phyloP scores from a whole-genome alignment of 2,113 vertebrate genomes.

The Donacobius atricapilla region DNA sequence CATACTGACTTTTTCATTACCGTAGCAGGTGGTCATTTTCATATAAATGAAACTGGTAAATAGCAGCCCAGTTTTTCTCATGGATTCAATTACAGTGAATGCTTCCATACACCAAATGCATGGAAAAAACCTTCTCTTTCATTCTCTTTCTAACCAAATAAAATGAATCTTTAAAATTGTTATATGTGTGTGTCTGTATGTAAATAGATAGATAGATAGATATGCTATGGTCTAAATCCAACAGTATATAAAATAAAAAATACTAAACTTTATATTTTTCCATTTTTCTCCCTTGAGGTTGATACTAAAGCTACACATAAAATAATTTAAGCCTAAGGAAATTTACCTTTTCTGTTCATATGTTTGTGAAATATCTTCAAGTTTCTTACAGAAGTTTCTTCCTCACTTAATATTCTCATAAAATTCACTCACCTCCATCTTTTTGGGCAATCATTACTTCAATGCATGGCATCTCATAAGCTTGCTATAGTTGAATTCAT shows the following conservation, averaged over 20 bases:
- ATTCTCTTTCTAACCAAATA: constrained; percentile 7
- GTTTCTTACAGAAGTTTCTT: background rate
- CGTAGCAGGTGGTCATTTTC: constrained; percentile 62
- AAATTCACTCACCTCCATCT: background rate
- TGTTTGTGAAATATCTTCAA: background rate
- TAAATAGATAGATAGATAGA: background rate
- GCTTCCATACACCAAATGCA: constrained; percentile 9
- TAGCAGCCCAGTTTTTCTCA: constrained; percentile 43
- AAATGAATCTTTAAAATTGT: background rate
- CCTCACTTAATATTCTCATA: background rate
- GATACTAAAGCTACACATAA: background rate
- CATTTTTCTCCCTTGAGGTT: background rate
- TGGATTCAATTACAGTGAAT: constrained; percentile 37
- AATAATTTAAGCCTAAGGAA: background rate
- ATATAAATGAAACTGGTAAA: constrained; percentile 69
- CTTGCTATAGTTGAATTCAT: background rate
- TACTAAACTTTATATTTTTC: background rate
- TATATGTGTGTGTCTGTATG: background rate
- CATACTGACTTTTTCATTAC: constrained; percentile 47
- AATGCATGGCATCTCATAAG: background rate
- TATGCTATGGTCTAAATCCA: background rate
- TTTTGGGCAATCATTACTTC: background rate
- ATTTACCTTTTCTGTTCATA: background rate
- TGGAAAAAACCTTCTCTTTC: background rate
- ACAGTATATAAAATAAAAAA: background rate